Base-by-base conservation (phyloP, 2,797 vertebrate species). In the Galagoides demidoff region DNA sequence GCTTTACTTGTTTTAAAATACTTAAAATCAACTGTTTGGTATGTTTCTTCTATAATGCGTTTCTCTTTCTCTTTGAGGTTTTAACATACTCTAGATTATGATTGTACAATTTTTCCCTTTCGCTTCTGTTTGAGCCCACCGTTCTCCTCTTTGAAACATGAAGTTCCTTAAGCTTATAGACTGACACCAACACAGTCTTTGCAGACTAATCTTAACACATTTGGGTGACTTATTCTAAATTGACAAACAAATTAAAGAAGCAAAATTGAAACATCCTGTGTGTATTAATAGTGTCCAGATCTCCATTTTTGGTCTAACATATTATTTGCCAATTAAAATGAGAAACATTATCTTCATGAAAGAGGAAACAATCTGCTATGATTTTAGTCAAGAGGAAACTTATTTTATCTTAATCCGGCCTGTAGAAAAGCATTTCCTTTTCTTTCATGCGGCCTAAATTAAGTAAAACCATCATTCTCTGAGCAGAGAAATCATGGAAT, bases 391-490 rank as follows among this genome's bases (percentile, higher is more conserved):
- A 98, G 92, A 97, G 96, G 19, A 96, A 97, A 97, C 98, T 98
- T 97, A 98, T 98, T 98, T 98, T 98, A 96, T 98, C 98, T 98
- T 97, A 98, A 98, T 97, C 96, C 71, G 23, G 31, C 86, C 95
- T 96, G 63, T 83, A 96, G 97, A 95, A 97, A 98, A 82, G 85
- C 78, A 97, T 99, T 98, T 98, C 97, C 96, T 98, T 95, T 96
- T 88, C 97, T 99, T 99, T 99, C 97, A 99, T 99, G 99, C 98
- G 98, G 98, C 97, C 82, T 73, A 97, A 90, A 96, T 96, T 98
- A 98, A 98, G 97, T 98, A 92, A 98, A 99, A 99, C 96, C 98
- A 97, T 98, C 90, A 96, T 94, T 92, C 79, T 96, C 94, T 98
- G 95, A 97, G 97, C 92, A 98, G 97, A 97, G 98, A 97, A 98